Percentiles rank a stretch among this genome's conserved stretches.
Conservation (phyloP, 2,888 invertebrate genomes). For the Melangyna quadrimaculata region DNA sequence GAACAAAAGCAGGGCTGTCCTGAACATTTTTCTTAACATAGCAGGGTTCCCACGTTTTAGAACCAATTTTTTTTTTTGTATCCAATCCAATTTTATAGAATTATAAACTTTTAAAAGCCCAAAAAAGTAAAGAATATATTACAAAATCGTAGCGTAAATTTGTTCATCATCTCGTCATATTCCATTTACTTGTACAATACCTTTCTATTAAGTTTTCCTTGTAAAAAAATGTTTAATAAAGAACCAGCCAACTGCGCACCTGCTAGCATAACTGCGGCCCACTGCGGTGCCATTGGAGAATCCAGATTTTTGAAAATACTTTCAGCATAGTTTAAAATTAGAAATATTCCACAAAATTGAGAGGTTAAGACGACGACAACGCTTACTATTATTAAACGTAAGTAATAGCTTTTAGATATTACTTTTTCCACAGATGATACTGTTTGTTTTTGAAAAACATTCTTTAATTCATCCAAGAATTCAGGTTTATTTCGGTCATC, state of each 20-base stretch:
- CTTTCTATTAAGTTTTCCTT: slow-evolving; percentile 75
- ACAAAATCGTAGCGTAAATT: no score
- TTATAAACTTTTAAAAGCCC: no score
- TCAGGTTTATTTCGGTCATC: slow-evolving; percentile 76
- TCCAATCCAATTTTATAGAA: no score
- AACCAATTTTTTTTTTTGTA: no score
- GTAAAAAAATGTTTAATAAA: slow-evolving; percentile 73
- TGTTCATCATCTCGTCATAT: no score
- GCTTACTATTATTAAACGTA: slow-evolving; percentile 74
- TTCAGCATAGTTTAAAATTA: slow-evolving; percentile 76
- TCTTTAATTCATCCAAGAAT: slow-evolving; percentile 75
- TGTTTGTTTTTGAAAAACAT: slow-evolving; percentile 69
- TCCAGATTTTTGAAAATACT: slow-evolving; percentile 73
- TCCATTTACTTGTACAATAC: slow-evolving; percentile 67
- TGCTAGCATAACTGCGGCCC: slow-evolving; percentile 75
- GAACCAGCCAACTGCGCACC: slow-evolving; percentile 75
- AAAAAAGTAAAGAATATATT: no score
- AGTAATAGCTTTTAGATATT: slow-evolving; percentile 65
- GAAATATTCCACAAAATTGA: slow-evolving; percentile 77
- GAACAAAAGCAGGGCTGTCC: no score
- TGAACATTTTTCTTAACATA: no score
- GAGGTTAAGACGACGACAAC: slow-evolving; percentile 75
- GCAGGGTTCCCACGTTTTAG: no score
- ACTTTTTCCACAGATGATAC: slow-evolving; percentile 10
- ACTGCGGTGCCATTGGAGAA: slow-evolving; percentile 69